Evolutionary conservation across 2,113 vertebrate species (phyloP).

Genomic region (Acanthochromis polyacanthus): DNA sequence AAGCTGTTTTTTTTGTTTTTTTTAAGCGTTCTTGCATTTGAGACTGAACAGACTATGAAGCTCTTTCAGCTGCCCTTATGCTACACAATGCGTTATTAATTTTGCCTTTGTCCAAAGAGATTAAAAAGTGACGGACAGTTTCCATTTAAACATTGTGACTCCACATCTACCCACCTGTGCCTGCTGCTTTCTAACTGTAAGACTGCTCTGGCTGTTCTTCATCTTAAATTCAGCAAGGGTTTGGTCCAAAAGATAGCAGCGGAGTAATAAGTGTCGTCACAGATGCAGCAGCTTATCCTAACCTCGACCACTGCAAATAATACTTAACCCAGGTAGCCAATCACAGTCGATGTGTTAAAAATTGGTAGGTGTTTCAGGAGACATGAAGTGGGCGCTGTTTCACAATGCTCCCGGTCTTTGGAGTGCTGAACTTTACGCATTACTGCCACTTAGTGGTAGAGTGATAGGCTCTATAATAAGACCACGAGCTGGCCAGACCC

Average conservation of each 20-base stretch:
- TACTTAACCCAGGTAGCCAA: not conserved
- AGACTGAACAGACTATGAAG: no score
- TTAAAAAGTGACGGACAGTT: no score
- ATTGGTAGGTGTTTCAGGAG: constrained; percentile 2
- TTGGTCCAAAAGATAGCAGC: not conserved
- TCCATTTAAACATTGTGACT: no score
- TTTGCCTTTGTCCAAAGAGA: no score
- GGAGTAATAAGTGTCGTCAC: not conserved
- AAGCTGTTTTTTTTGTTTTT: not conserved
- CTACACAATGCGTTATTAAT: no score
- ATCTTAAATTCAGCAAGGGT: not conserved
- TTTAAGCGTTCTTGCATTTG: no score
- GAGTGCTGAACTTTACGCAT: not conserved
- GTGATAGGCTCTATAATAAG: not conserved
- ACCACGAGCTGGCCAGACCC: not conserved
- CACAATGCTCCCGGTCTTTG: not conserved
- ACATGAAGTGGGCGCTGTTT: not conserved
- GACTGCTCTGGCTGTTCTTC: not conserved
- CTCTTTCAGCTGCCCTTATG: no score
- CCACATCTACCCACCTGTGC: no score
- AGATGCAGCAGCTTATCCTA: constrained; percentile 8
- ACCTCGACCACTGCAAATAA: no score
- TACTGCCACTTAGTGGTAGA: constrained; percentile 55
- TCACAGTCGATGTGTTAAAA: not conserved
- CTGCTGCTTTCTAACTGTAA: not conserved